phyloP scores from a whole-genome alignment of 2,113 vertebrate species.

The Terrapene triunguis region DNA sequence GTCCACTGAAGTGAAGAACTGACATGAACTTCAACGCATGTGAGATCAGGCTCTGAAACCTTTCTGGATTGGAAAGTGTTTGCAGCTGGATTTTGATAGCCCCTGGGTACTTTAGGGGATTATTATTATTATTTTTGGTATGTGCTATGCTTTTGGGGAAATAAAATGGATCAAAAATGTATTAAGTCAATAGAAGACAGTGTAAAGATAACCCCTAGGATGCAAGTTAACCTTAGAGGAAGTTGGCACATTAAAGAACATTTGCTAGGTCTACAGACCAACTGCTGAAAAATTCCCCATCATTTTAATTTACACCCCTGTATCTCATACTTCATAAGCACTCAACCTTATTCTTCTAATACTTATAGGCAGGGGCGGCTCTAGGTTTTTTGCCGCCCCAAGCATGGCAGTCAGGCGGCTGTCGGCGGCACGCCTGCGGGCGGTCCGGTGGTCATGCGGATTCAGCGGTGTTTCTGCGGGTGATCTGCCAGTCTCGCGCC shows the following conservation, averaged over 20 bases:
- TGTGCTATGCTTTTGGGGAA: neutral
- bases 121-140: neutral
- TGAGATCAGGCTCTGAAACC: neutral
- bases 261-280: neutral
- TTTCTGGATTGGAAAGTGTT: neutral
- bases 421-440: too few relatives aligned
- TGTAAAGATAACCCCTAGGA: neutral
- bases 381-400: too few relatives aligned
- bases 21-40: neutral
- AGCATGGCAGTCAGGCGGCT: too few relatives aligned
- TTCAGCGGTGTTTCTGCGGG: too few relatives aligned
- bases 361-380: too few relatives aligned
- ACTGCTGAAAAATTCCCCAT: neutral
- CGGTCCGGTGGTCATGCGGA: too few relatives aligned
- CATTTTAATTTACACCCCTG: neutral
- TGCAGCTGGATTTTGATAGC: neutral
- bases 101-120: neutral
- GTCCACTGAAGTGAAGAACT: neutral
- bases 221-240: neutral
- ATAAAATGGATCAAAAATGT: neutral
- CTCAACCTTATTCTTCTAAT: neutral
- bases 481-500: too few relatives aligned
- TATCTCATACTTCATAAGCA: accelerated
- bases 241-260: neutral
- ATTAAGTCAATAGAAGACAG: neutral